Base-by-base conservation (phyloP, 2,797 vertebrate species). In the Pseudomugil tenellus region DNA sequence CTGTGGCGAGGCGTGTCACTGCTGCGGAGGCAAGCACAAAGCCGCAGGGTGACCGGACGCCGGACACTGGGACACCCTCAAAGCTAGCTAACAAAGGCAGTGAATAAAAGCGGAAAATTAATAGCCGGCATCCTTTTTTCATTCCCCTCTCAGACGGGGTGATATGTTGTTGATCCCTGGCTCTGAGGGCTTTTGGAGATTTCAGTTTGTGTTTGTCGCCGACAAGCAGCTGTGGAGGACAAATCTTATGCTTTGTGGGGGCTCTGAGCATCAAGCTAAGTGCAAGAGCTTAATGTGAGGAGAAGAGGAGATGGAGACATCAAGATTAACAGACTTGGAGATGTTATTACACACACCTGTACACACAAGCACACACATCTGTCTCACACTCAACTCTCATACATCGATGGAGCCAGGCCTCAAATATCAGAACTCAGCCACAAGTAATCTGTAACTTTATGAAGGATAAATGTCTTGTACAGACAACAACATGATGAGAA, bases 11-110 rank as follows among this genome's bases (percentile, higher is more conserved):
- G 95, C 95, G 0, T 98, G 98, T 81, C 96, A 93, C 85, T 99
- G 98, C 94, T 99, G 98, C 71, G 98, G 98, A 58, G 98, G 97
- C 67, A 98, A 97, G 89, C 98, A 99, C 93, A 99, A 99, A 94
- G 98, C 97, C 35, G 97, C 97, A 0, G 97, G 97, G 89, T 99
- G 97, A 99, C 92, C 72, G 4, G 28, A 60, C 35, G 35, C 58
- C 80, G 63, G 61, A 80, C 81, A 57, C 70, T 67, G 85, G 87
- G 86, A 90, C 90, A 72, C 83, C 89, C 77, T 84, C 83, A 79
- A 87, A 90, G 91, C 90, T 89, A 90, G 91, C 88, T 91, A 89
- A 90, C 84, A 88, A 88, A 85, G 80, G 88, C 92, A 92, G 91
- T 78, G 86, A 76, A 89, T 91, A 88, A 86, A 92, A 88, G 89